Evolutionary conservation across 2,888 invertebrate genomes (phyloP), one percentile per base, ranked within the genome.

Genomic region (Cacoxenus indagator): DNA sequence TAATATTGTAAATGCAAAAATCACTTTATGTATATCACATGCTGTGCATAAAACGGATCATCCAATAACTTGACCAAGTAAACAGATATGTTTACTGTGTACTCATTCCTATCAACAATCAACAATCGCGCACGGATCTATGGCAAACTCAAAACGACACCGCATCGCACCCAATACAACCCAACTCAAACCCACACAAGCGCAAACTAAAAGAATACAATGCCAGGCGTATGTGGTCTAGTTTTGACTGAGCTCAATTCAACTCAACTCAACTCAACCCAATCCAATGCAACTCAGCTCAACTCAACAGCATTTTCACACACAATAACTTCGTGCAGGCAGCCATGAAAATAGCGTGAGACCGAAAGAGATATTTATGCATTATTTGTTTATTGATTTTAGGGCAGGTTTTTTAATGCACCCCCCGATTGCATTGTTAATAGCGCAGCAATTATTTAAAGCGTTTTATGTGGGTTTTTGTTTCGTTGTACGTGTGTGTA

Each of bases 321-420:
- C 79, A 79, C 83, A 80, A 80, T 80, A 83, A 80, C 83, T 79
- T 82, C 82, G 81, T 79, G 79, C 77, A 64, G 75, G 70, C 81
- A 76, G 37, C 37, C 51, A 51, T 51, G 22, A 51, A 22, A n/a
- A 51, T 51, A 4, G 9, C 22, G 6, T 51, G 8, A 22, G 22
- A 22, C 37, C 14, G 22, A 22, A 51, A 22, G 51, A 9, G 51
- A 51, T n/a, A n/a, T 51, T 51, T 51, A 51, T 51, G 51, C 22
- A 5, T 51, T 22, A 51, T 51, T 51, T 51, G 51, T 51, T 51
- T 22, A 51, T 51, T 51, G 51, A 51, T 51, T 51, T 22, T 14
- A 14, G 37, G 8, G 8, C 9, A 37, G 37, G 37, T 37, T 37
- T 37, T 8, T 37, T 37, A n/a, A n/a, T 37, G 37, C 14, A 11